Evolutionary conservation across 2,888 invertebrate genomes (phyloP), one percentile per base, ranked within the genome.

Genomic region (Timandra comae): DNA sequence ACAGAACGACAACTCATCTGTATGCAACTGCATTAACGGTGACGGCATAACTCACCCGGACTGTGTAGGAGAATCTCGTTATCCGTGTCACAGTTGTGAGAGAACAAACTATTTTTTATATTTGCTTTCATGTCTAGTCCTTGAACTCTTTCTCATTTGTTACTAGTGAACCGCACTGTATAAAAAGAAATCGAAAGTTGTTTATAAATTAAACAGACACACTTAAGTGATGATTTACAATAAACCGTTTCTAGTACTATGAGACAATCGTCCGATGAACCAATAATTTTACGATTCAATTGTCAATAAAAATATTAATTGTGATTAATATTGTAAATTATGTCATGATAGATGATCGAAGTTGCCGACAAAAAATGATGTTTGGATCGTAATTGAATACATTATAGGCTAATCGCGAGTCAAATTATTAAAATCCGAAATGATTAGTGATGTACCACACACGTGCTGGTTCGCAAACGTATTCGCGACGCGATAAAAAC

Each of bases 401-500:
- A 40, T 39, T 40, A 38, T 32, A 23, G 27, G 20, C 21, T 28
- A 34, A 34, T 36, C 30, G 35, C 46, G 38, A 27, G 30, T 37
- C 39, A 38, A 33, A 32, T 31, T 24, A 33, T 41, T 34, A 16
- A 30, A 38, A 30, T 40, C 35, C 33, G 34, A 33, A 29, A 27
- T 24, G 38, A 50, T 49, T 52, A 44, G 42, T 40, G 44, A 44
- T 48, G 46, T 50, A 30, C 16, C 16, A 3, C 42, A 54, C 63
- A 59, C 59, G 63, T 64, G 63, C 37, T 46, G 37, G 41, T 47
- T 42, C 50, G 49, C 46, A 53, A 49, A 38, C 39, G 43, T 32
- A 29, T 33, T 36, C 54, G 59, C 63, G 67, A 65, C 61, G 59
- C 81, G 77, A 79, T 82, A 80, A 82, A 80, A 82, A 78, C 59